Evolutionary conservation across 1,140 invertebrate species (phyloP).

Genomic region (Drosophila ambigua): DNA sequence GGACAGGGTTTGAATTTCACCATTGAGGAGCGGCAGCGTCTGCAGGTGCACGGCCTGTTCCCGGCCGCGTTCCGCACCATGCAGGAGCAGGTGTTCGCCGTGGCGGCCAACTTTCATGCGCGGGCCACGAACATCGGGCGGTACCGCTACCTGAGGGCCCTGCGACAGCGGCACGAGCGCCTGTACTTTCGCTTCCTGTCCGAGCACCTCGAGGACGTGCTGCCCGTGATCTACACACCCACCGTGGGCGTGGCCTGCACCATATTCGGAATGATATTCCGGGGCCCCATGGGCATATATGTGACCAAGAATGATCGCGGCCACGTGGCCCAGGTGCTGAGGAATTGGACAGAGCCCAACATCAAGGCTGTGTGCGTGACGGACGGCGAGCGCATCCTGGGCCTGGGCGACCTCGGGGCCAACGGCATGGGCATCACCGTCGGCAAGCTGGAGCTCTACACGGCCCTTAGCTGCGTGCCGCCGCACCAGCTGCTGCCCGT

Average conservation of each 20-base stretch:
- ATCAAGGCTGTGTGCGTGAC: constrained; percentile 97
- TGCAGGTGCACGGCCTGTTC: constrained; percentile 90
- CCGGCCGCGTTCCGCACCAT: constrained; percentile 92
- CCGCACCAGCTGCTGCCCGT: constrained; percentile 95
- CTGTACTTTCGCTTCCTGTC: constrained; percentile 96
- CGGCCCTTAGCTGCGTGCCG: constrained; percentile 95
- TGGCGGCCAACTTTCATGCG: constrained; percentile 89
- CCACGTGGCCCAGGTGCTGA: constrained; percentile 92
- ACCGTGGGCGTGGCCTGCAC: constrained; percentile 90
- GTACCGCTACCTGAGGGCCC: constrained; percentile 91
- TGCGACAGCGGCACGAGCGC: constrained; percentile 95
- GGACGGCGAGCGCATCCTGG: constrained; percentile 97
- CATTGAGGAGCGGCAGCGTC: constrained; percentile 46
- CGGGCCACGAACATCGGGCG: constrained; percentile 92
- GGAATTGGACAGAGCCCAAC: constrained; percentile 84
- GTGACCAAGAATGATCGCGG: constrained; percentile 98
- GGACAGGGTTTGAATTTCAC: constrained; percentile 33
- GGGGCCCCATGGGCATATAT: constrained; percentile 93
- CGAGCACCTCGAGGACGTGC: constrained; percentile 94
- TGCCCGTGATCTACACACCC: constrained; percentile 86
- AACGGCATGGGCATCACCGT: constrained; percentile 99
- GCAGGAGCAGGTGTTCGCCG: constrained; percentile 91
- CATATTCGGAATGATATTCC: constrained; percentile 66
- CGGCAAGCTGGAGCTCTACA: constrained; percentile 97
- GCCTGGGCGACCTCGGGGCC: constrained; percentile 96